A percentile compares a stretch with the other conserved stretches of the same genome.
Conservation (phyloP, 2,797 vertebrate genomes). For the Halcyon leucocephala region DNA sequence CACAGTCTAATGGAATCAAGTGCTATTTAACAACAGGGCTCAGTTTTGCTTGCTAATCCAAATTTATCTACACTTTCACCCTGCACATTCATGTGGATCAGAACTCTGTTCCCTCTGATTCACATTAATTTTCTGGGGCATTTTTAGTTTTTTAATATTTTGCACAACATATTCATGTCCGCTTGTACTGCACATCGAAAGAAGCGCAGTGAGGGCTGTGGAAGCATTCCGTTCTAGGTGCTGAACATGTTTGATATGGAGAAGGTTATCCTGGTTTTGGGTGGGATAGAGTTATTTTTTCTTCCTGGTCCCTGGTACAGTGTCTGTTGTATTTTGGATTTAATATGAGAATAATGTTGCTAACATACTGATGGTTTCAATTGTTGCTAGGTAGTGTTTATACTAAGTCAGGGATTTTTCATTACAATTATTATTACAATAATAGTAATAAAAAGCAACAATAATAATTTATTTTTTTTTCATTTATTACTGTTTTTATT, state of each 20-base stretch:
- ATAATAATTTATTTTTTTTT: not conserved
- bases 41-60: slow-evolving; percentile 75
- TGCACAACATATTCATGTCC: not conserved
- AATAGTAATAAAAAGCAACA: not conserved
- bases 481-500: not conserved
- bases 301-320: not conserved
- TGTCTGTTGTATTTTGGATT: not conserved
- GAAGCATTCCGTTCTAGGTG: not conserved
- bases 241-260: not conserved
- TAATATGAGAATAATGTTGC: not conserved
- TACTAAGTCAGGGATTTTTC: not conserved
- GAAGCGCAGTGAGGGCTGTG: not conserved
- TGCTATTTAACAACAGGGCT: slow-evolving; percentile 72
- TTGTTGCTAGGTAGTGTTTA: no score
- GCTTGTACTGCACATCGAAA: not conserved
- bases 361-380: not conserved
- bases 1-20: slow-evolving; percentile 79
- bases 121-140: slow-evolving; percentile 38
- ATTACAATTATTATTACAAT: not conserved
- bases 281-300: not conserved
- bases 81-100: slow-evolving; percentile 50
- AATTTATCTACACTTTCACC: slow-evolving; percentile 58
- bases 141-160: slow-evolving; percentile 58
- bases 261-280: not conserved
- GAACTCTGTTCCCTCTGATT: slow-evolving; percentile 10